Evolutionary conservation across 1,140 invertebrate genomes (phyloP).

Genomic region (Coptotermes formosanus): DNA sequence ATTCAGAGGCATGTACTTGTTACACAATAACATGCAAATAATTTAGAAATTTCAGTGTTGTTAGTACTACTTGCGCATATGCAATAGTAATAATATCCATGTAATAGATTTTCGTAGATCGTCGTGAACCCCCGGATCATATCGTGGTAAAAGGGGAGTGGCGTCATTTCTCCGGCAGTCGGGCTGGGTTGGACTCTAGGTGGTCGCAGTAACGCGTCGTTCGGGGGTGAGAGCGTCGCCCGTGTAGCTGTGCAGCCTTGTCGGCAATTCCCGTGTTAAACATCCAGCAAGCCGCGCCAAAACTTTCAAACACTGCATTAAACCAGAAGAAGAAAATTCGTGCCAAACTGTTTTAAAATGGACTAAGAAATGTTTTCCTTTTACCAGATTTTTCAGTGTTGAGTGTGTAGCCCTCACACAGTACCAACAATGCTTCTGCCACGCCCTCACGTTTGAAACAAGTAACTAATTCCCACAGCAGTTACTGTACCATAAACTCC

Average conservation of each 20-base stretch:
- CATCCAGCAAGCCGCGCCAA: neutral
- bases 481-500: neutral
- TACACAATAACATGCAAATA: neutral
- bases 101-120: neutral
- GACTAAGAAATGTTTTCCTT: neutral
- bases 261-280: neutral
- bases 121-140: neutral
- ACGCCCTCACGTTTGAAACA: neutral
- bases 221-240: too few relatives aligned
- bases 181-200: neutral
- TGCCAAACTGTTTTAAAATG: neutral
- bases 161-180: neutral
- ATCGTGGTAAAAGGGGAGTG: neutral
- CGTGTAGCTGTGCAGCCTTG: neutral
- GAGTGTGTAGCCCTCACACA: neutral
- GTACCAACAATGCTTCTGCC: neutral
- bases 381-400: neutral
- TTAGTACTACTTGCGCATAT: too few relatives aligned
- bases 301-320: neutral
- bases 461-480: neutral
- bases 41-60: too few relatives aligned
- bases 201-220: neutral
- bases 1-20: neutral
- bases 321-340: neutral
- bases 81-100: neutral